These are phyloP conservation scores for Harpagifer antarcticus DNA, from an alignment of 2,797 vertebrate genomes.

Conservation along the genomic window DNA sequence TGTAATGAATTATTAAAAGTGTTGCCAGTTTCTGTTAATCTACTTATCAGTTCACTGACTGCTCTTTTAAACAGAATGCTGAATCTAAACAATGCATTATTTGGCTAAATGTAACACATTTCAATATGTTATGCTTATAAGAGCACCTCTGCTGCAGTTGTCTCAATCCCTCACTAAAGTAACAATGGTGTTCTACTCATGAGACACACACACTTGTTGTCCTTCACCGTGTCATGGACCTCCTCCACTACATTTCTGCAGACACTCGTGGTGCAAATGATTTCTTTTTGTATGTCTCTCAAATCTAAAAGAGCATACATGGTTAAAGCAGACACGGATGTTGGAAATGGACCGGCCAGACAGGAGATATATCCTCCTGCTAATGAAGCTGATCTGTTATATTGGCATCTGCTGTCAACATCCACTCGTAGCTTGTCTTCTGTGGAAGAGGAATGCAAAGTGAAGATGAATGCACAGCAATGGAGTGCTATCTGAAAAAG, in stretches of 20 bases:
- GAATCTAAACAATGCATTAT: conserved; percentile 10
- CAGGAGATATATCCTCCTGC: conserved; percentile 32
- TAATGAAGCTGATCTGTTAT: conserved; percentile 69
- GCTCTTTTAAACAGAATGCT: background rate
- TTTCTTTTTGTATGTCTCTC: conserved; percentile 35
- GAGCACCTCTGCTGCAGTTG: background rate
- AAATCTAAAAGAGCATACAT: conserved; percentile 15
- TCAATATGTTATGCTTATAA: background rate
- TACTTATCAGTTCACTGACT: background rate
- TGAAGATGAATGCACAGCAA: conserved; percentile 41
- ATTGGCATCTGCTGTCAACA: conserved; percentile 34
- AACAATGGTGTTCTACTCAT: background rate
- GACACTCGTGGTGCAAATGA: conserved; percentile 26
- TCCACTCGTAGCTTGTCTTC: conserved; percentile 36
- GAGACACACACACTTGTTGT: background rate
- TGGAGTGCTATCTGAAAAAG: conserved; percentile 32
- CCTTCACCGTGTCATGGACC: conserved; percentile 18
- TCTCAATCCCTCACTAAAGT: background rate
- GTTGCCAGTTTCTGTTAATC: background rate
- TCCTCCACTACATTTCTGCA: conserved; percentile 25
- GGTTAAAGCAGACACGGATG: conserved; percentile 46
- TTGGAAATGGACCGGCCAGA: conserved; percentile 38
- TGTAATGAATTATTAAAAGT: background rate
- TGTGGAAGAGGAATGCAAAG: conserved; percentile 41
- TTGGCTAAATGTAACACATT: background rate